Evolutionary conservation across 1,140 invertebrate genomes (phyloP).

Genomic region (Nasonia giraulti): DNA sequence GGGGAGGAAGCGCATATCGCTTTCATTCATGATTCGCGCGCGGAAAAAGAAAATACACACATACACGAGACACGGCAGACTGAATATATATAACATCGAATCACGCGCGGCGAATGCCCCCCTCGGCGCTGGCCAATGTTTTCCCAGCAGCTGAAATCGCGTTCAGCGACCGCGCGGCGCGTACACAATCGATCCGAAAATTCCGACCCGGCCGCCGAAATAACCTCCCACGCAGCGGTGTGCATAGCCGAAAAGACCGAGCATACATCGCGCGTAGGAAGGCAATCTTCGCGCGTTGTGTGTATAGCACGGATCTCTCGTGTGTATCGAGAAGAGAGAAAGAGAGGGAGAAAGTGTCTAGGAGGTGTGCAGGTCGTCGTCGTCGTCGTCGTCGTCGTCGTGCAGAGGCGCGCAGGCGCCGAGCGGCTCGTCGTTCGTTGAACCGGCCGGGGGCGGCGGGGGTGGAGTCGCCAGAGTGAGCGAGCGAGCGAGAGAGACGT

Average conservation of each 20-base stretch:
- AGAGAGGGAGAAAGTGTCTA: neutral
- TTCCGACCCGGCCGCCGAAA: neutral
- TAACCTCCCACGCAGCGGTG: neutral
- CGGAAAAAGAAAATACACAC: neutral
- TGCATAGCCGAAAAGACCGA: too few relatives aligned
- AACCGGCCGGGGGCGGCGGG: constrained; percentile 55
- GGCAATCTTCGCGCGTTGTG: neutral
- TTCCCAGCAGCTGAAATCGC: constrained; percentile 5
- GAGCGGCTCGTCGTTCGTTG: constrained; percentile 63
- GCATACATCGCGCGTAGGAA: neutral
- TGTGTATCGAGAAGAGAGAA: neutral
- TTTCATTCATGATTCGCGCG: neutral
- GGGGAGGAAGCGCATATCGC: neutral
- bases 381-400: constrained; percentile 59
- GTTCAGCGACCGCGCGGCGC: constrained; percentile 14
- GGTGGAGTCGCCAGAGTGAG: constrained; percentile 24
- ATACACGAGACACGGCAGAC: too few relatives aligned
- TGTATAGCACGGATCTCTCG: neutral
- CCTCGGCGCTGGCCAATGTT: neutral
- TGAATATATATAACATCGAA: too few relatives aligned
- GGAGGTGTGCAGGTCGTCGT: constrained; percentile 45
- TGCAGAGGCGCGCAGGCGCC: constrained; percentile 62
- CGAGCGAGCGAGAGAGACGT: neutral
- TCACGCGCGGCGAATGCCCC: neutral
- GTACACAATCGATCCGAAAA: constrained; percentile 24